Conservation (phyloP, 2,113 vertebrate species). For the Nothoprocta pentlandii region DNA sequence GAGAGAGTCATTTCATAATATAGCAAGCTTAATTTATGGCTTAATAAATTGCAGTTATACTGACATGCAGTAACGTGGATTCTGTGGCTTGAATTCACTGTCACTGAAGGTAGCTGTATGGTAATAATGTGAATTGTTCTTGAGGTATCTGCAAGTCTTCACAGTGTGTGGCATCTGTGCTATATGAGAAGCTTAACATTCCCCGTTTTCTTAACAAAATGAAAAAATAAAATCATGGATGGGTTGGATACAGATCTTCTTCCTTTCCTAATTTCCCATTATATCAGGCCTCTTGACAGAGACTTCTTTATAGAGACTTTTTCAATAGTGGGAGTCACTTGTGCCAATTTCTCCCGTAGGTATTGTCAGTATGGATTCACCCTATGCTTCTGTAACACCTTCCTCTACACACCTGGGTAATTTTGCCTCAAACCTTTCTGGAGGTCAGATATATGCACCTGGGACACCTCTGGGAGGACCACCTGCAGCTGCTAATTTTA, state of each 20-base stretch:
- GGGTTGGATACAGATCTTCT: background rate
- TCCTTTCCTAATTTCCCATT: background rate
- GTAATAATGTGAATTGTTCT: rapidly evolving
- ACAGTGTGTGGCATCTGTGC: too few species aligned
- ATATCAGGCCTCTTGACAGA: rapidly evolving
- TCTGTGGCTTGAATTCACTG: background rate
- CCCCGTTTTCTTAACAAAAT: background rate
- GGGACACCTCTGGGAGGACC: conserved; percentile 87
- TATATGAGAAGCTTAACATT: background rate
- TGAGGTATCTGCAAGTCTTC: too few species aligned
- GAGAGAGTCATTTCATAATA: background rate
- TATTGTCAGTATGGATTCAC: conserved; percentile 87
- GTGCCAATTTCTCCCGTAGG: conserved; percentile 67
- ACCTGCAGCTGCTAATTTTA: conserved; percentile 91
- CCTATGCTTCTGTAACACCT: conserved; percentile 84
- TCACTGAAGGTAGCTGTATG: background rate
- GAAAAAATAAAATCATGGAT: rapidly evolving
- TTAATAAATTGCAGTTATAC: background rate
- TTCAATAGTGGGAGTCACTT: background rate
- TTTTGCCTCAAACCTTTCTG: conserved; percentile 93
- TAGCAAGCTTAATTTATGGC: background rate
- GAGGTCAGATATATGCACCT: conserved; percentile 91
- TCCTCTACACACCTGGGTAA: conserved; percentile 90
- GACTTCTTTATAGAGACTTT: background rate
- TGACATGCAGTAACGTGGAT: rapidly evolving